These are phyloP conservation scores for Galemys pyrenaicus DNA, from an alignment of 2,113 vertebrate species.

Conservation along the genomic window DNA sequence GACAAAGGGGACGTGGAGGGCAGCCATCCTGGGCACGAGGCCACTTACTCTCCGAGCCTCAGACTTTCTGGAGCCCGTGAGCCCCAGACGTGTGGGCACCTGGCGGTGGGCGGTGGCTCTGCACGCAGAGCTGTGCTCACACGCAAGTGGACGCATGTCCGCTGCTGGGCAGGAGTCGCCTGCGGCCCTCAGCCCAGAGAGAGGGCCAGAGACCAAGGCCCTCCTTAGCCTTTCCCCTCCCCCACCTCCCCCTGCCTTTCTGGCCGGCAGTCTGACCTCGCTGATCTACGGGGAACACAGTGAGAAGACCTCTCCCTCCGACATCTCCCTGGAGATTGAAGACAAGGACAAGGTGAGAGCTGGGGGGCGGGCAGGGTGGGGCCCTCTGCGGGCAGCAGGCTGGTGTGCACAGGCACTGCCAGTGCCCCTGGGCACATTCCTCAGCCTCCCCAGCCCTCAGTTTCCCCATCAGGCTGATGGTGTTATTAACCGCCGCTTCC, in stretches of 20 bases:
- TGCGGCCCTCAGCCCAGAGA: background rate
- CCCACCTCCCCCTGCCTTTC: background rate
- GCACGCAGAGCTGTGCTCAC: background rate
- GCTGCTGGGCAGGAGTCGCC: background rate
- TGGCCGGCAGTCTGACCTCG: slow-evolving; percentile 90
- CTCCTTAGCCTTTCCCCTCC: background rate
- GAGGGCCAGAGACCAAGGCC: background rate
- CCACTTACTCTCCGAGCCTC: background rate
- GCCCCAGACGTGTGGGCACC: background rate
- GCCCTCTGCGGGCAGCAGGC: no score
- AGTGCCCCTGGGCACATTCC: background rate
- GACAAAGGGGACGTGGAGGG: background rate
- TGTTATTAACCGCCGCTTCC: background rate
- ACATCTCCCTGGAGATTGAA: slow-evolving; percentile 91
- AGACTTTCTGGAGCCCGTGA: background rate
- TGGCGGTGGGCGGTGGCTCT: background rate
- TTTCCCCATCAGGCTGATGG: background rate
- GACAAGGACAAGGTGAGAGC: slow-evolving; percentile 93
- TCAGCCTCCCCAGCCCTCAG: background rate
- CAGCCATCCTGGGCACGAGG: background rate
- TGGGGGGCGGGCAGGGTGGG: no score
- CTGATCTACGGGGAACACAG: slow-evolving; percentile 97
- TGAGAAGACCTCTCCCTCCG: slow-evolving; percentile 96
- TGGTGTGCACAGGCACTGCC: no score
- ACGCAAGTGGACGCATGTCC: background rate